Base-by-base conservation (phyloP, 2,888 invertebrate genomes). In the Parochlus steinenii region DNA sequence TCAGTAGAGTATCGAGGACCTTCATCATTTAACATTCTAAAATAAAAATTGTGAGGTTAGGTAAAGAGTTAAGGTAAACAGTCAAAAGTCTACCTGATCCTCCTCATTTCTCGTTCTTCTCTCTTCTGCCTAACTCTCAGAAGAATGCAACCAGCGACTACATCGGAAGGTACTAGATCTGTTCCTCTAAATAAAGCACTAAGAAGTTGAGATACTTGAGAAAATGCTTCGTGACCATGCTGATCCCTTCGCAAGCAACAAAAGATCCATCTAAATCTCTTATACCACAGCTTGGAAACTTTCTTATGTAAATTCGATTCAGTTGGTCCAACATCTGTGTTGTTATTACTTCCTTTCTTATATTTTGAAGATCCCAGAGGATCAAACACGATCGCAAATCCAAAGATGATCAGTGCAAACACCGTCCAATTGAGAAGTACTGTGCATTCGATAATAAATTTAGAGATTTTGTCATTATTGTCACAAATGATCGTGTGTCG, bases 111-210 rank as follows among this genome's bases (percentile, higher is more conserved):
- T 42, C 77, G 61, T 1, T 71, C 74, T 49, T 79, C 77, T 10
- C 75, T 61, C 51, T 79, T 80, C 50, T 78, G 78, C 36, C 76
- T 69, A 4, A 81, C 73, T 44, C 79, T 65, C 4, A 89, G 65
- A n/a, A 90, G 67, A 15, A 90, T 73, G 47, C 83, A 73, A 8
- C 87, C 90, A 8, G 87, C 87, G 37, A 85, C 73, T 11, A 89
- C 71, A 54, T 90, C 92, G 1, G 86, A 82, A 1, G 86, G 80
- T 1, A 90, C 87, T 25, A 89, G 61, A 56, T 90, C 86, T 6
- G 82, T 75, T 42, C 82, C 81, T 47, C 86, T 67, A 56, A 86
- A 85, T 41, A 85, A 63, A 3, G 77, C 74, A 48, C 79, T 76
- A 41, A 86, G 64, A 6, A 86, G 59, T 73, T 78, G 74, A 52